Evolutionary conservation across 2,113 vertebrate species (phyloP), one percentile per base, ranked within the genome.

Genomic region (Dendropsophus ebraccatus): DNA sequence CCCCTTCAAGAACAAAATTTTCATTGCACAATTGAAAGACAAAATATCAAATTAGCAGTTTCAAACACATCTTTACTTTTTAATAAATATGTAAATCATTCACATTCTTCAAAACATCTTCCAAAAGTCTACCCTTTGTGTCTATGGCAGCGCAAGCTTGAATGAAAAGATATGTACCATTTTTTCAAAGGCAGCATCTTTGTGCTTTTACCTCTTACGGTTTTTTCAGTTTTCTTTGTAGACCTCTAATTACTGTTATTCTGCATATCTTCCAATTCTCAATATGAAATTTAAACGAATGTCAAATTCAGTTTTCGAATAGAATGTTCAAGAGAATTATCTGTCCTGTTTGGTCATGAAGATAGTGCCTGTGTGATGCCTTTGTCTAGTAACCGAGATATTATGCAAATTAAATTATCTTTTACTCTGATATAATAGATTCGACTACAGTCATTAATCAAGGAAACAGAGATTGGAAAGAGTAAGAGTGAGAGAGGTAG

Each of bases 361-460:
- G 70, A 60, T 70, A 70, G 45, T 14, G 45, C 17, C 16, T 70
- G 60, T 16, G 28, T 84, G 82, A 60, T 74, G 70, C 54, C 82
- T 75, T 37, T 37, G 23, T 35, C 69, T 74, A 13, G n/a, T 37
- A 84, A 84, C 30, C n/a, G 45, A 75, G 70, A 74, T 84, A 69
- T 60, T 58, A 83, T 83, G 69, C 50, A 83, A 83, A 83, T 83
- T 17, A 73, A 84, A 84, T 84, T 75, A 69, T 75, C 67, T 58
- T 73, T 83, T 73, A 84, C 30, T 25, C 19, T 30, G 82, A 74
- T 84, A 45, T 58, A 74, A 84, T 47, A 73, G 65, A 56, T 83
- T 37, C 11, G 50, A 41, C 28, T 58, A 45, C 30, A 75, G 82
- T 84, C 82, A 74, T 84, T 84, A 84, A 84, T 84, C 82, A 84